These are phyloP conservation scores for Atta cephalotes DNA, from an alignment of 1,140 invertebrate species.

Conservation along the genomic window DNA sequence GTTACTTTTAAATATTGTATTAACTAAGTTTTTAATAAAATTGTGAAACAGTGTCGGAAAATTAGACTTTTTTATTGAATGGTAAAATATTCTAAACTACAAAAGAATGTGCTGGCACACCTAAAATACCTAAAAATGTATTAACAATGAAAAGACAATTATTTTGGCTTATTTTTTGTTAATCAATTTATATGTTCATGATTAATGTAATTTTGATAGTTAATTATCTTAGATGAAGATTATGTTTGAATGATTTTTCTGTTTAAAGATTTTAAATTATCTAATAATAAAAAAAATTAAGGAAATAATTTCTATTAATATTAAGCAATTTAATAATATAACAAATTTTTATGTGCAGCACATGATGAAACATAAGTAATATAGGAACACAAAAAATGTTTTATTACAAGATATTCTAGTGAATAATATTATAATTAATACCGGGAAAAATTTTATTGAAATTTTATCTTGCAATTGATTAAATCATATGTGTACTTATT, in stretches of 20 bases:
- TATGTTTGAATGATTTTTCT: not conserved
- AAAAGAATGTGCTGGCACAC: not conserved
- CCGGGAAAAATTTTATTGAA: not conserved
- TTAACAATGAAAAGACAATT: not conserved
- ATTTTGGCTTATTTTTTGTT: not conserved
- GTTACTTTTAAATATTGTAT: not conserved
- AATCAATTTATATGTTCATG: not conserved
- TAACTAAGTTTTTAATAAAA: not conserved
- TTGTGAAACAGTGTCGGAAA: not conserved
- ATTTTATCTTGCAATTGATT: not conserved
- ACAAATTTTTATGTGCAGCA: not conserved
- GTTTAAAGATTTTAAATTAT: not conserved
- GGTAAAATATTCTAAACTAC: not conserved
- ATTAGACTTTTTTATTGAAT: not conserved
- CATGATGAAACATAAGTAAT: not conserved
- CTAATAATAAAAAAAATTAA: not conserved
- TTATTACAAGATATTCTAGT: not conserved
- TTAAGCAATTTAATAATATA: not conserved
- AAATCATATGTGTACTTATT: slow-evolving; percentile 16
- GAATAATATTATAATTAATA: not conserved
- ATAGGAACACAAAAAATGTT: not conserved
- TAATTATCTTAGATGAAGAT: not conserved
- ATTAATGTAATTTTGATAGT: not conserved
- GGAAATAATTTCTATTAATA: not conserved
- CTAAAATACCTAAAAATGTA: not conserved